A percentile compares a stretch with the other conserved stretches of the same genome.
phyloP scores from a whole-genome alignment of 2,113 vertebrate genomes.

The Piaya cayana region DNA sequence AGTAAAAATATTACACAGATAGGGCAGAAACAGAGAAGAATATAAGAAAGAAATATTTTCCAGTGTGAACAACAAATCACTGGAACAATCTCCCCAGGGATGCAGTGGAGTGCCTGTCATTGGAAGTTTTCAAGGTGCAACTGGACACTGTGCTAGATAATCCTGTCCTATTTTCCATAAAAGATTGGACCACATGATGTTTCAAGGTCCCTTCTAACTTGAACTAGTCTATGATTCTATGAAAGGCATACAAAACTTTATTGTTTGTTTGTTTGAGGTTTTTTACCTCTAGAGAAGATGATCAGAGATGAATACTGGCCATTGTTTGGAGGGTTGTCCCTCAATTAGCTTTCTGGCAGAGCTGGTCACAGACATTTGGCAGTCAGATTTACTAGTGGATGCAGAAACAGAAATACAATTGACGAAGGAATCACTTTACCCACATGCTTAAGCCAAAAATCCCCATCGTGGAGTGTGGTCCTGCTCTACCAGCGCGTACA shows the following conservation, averaged over 20 bases:
- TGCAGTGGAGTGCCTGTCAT: not conserved
- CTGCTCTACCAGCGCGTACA: fast-evolving
- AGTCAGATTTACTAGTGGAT: not conserved
- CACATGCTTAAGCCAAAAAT: not conserved
- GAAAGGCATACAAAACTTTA: not conserved
- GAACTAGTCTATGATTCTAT: not conserved
- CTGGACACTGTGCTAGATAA: not conserved
- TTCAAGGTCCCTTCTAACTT: not conserved
- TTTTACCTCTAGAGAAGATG: not conserved
- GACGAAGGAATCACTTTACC: not conserved
- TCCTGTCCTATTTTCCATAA: not conserved
- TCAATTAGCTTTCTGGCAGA: not conserved
- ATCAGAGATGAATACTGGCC: not conserved
- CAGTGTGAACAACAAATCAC: not conserved
- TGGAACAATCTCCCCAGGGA: not conserved
- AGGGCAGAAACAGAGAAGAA: not conserved
- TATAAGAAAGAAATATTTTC: not conserved
- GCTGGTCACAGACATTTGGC: not conserved
- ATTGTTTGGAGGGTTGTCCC: not conserved
- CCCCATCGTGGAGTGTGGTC: not conserved
- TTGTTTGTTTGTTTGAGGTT: not conserved
- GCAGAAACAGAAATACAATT: not conserved
- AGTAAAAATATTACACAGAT: not conserved
- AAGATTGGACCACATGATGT: not conserved
- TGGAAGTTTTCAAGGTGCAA: not conserved